These are phyloP conservation scores for Sebastes fasciatus DNA, from an alignment of 2,113 vertebrate species.

Conservation along the genomic window DNA sequence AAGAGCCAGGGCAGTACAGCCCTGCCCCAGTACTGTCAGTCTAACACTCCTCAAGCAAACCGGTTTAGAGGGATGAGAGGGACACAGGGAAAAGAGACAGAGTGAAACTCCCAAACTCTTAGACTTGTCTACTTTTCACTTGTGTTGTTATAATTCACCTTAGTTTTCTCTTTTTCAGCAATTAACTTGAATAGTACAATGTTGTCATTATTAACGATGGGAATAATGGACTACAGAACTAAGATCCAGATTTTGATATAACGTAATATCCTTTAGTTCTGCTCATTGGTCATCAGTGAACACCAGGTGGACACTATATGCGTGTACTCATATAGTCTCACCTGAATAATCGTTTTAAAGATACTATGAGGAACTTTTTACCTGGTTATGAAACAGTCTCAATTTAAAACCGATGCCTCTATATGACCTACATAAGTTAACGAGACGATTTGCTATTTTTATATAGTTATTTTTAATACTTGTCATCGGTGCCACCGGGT, in stretches of 20 bases:
- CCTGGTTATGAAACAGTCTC: too few species aligned
- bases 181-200: neutral
- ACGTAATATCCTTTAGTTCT: neutral
- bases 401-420: too few species aligned
- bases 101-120: neutral
- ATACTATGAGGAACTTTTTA: too few species aligned
- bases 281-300: neutral
- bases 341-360: too few species aligned
- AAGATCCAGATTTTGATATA: neutral
- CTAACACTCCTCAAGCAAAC: conserved; percentile 52
- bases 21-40: conserved; percentile 61
- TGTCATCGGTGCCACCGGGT: too few species aligned
- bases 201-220: too few species aligned
- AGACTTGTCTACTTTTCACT: neutral
- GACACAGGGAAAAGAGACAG: neutral
- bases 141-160: neutral
- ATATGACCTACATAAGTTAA: too few species aligned
- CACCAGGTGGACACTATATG: neutral
- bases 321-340: neutral
- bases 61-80: conserved; percentile 25
- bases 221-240: neutral
- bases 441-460: too few species aligned
- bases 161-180: neutral
- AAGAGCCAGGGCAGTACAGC: neutral
- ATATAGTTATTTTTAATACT: too few species aligned